Evolutionary conservation across 2,888 invertebrate genomes (phyloP).

Genomic region (Notodonta ziczac): DNA sequence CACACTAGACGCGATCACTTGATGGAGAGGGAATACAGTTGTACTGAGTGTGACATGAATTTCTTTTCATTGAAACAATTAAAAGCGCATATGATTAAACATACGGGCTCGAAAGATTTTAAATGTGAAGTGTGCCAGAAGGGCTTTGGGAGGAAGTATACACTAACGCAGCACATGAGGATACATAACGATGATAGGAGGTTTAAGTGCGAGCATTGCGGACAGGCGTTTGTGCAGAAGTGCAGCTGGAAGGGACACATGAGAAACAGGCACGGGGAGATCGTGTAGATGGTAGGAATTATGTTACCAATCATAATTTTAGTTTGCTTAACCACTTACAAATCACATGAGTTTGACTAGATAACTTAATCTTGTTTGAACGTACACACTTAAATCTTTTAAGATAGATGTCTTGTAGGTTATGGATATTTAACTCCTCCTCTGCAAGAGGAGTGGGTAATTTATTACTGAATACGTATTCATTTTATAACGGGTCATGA

Average conservation of each 20-base stretch:
- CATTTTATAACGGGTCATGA: too few relatives aligned
- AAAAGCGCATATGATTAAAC: slow-evolving; percentile 49
- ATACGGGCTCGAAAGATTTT: slow-evolving; percentile 45
- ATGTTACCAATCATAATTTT: too few relatives aligned
- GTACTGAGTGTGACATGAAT: slow-evolving; percentile 55
- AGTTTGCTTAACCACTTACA: too few relatives aligned
- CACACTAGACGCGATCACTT: slow-evolving; percentile 55
- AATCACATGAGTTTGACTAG: too few relatives aligned
- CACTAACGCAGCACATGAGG: slow-evolving; percentile 50
- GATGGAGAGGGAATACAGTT: slow-evolving; percentile 59
- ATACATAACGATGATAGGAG: slow-evolving; percentile 50
- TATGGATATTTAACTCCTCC: too few relatives aligned
- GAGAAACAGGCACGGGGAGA: slow-evolving; percentile 23
- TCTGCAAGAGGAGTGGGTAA: too few relatives aligned
- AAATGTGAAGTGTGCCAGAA: slow-evolving; percentile 55
- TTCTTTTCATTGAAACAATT: slow-evolving; percentile 54
- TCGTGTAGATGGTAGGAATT: too few relatives aligned
- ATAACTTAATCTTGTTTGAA: too few relatives aligned
- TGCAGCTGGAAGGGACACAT: slow-evolving; percentile 51
- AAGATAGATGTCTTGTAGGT: too few relatives aligned
- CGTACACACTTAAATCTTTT: too few relatives aligned
- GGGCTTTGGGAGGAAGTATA: slow-evolving; percentile 48
- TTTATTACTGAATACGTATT: too few relatives aligned
- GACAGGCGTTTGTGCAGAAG: slow-evolving; percentile 48
- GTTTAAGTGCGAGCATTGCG: slow-evolving; percentile 49